Conservation (phyloP, 2,888 invertebrate genomes). For the Oligia latruncula region DNA sequence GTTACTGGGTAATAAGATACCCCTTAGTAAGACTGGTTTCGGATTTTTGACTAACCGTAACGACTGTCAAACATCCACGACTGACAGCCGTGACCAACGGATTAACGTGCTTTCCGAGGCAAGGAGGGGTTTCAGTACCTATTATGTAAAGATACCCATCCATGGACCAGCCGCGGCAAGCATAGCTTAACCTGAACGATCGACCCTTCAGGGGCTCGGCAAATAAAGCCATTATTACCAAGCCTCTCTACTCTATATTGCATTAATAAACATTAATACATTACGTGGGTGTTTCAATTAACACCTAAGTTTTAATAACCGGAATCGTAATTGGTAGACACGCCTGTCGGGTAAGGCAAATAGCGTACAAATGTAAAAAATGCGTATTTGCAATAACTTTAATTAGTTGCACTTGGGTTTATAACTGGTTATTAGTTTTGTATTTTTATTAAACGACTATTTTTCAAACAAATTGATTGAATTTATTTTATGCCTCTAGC, state of each 20-base stretch:
- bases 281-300: conserved; percentile 63
- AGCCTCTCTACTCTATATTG: not conserved
- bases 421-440: not conserved
- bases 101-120: not conserved
- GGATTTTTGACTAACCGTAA: not conserved
- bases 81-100: not conserved
- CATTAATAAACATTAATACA: conserved; percentile 50
- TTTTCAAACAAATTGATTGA: not conserved
- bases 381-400: conserved; percentile 34
- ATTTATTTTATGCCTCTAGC: not conserved
- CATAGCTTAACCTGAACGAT: not conserved
- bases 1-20: not conserved
- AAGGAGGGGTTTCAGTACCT: not conserved
- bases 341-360: conserved; percentile 28
- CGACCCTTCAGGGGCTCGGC: not conserved
- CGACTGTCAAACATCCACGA: not conserved
- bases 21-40: not conserved
- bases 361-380: conserved; percentile 32
- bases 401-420: conserved; percentile 26
- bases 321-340: conserved; percentile 43
- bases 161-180: not conserved
- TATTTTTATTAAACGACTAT: not conserved
- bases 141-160: not conserved
- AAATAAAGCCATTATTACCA: not conserved
- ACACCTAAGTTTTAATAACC: conserved; percentile 56